A percentile compares a stretch with the other conserved stretches of the same genome.
Evolutionary conservation across 2,797 vertebrate species (phyloP).

Genomic region (Cyclura pinguis): DNA sequence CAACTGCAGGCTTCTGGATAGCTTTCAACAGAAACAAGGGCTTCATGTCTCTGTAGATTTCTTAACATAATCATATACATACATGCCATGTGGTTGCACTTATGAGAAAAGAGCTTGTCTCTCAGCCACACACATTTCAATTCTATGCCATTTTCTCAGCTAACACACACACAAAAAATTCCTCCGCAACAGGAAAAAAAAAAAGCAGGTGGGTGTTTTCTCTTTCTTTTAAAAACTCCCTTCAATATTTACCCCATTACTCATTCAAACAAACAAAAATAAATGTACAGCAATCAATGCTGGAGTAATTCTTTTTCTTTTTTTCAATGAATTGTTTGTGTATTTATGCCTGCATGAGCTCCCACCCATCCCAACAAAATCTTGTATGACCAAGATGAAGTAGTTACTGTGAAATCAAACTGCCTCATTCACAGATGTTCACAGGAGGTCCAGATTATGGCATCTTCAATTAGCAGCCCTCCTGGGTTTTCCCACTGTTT

Average conservation of each 20-base stretch:
- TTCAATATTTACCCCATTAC: not conserved
- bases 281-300: not conserved
- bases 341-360: not conserved
- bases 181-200: not conserved
- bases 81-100: not conserved
- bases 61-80: not conserved
- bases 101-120: not conserved
- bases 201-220: not conserved
- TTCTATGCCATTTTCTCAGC: slow-evolving; percentile 20
- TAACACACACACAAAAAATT: slow-evolving; percentile 29
- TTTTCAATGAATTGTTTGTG: not conserved
- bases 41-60: not conserved
- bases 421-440: not conserved
- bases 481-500: not conserved
- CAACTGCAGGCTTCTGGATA: not conserved
- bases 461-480: not conserved
- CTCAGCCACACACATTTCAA: not conserved
- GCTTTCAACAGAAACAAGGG: not conserved
- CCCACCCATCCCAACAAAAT: not conserved
- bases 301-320: slow-evolving; percentile 8
- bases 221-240: not conserved
- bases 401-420: not conserved
- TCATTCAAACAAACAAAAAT: slow-evolving; percentile 22
- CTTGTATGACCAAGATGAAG: too few species aligned
- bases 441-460: not conserved